Conservation (phyloP, 2,797 vertebrate species). For the Ptychadena robeensis region DNA sequence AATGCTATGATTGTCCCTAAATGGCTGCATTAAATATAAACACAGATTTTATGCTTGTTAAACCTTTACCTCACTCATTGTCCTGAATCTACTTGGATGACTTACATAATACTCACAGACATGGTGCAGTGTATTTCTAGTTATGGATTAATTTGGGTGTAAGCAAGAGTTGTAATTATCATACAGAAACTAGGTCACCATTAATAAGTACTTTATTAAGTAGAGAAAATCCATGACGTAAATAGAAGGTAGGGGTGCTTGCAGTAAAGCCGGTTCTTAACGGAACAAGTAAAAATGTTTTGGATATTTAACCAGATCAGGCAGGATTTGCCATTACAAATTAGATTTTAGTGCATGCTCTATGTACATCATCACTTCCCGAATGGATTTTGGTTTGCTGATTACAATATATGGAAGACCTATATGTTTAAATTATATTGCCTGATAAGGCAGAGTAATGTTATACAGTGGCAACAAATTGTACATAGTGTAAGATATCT, state of each 20-base stretch:
- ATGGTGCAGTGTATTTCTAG: conserved; percentile 5
- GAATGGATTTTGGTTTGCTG: no score
- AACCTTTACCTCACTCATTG: not conserved
- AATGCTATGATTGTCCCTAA: not conserved
- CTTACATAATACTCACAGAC: conserved; percentile 19
- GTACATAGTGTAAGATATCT: no score
- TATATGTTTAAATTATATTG: no score
- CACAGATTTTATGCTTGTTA: not conserved
- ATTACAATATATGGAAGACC: no score
- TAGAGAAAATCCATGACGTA: conserved; percentile 13
- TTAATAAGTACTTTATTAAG: conserved; percentile 17
- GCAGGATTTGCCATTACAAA: not conserved
- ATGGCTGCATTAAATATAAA: not conserved
- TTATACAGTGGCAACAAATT: no score
- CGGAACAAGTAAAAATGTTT: not conserved
- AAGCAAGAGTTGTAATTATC: conserved; percentile 41
- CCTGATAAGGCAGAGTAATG: no score
- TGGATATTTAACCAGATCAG: not conserved
- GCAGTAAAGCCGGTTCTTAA: not conserved
- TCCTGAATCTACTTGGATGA: not conserved
- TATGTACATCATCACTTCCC: not conserved
- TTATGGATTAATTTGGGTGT: conserved; percentile 2
- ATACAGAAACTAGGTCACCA: conserved; percentile 36
- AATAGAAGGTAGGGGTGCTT: not conserved
- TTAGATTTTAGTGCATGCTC: not conserved